phyloP scores from a whole-genome alignment of 2,888 invertebrate genomes.

The Atrina japonica region DNA sequence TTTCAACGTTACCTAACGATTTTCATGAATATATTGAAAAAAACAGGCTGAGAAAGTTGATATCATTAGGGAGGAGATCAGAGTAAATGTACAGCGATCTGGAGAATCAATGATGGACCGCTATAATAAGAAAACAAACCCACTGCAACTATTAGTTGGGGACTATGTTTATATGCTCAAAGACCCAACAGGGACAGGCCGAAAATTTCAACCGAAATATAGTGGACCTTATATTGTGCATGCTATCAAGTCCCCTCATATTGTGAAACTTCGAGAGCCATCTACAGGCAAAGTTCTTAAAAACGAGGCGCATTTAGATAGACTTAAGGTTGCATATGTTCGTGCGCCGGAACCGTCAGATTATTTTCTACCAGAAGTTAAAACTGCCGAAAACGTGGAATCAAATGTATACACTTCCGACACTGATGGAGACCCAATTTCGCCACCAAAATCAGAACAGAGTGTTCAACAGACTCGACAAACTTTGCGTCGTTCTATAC shows the following conservation, averaged over 20 bases:
- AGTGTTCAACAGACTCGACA: too few species aligned
- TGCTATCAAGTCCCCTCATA: slow-evolving; percentile 39
- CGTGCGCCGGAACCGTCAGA: slow-evolving; percentile 38
- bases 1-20: slow-evolving; percentile 1
- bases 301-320: slow-evolving; percentile 44
- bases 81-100: slow-evolving; percentile 22
- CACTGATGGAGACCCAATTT: too few species aligned
- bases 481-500: too few species aligned
- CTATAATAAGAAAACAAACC: slow-evolving; percentile 20
- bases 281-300: slow-evolving; percentile 13
- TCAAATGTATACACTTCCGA: too few species aligned
- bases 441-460: too few species aligned
- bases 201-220: slow-evolving; percentile 46
- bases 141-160: slow-evolving; percentile 30
- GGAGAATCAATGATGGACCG: slow-evolving; percentile 22
- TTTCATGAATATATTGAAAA: slow-evolving; percentile 18
- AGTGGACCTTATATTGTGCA: slow-evolving; percentile 48
- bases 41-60: slow-evolving; percentile 1
- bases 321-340: slow-evolving; percentile 50
- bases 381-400: too few species aligned
- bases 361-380: slow-evolving; percentile 18
- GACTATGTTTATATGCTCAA: slow-evolving; percentile 49
- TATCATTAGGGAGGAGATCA: slow-evolving; percentile 17
- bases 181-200: slow-evolving; percentile 39
- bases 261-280: slow-evolving; percentile 37